phyloP scores from a whole-genome alignment of 2,797 vertebrate genomes.

The Coranthus polyacanthus region DNA sequence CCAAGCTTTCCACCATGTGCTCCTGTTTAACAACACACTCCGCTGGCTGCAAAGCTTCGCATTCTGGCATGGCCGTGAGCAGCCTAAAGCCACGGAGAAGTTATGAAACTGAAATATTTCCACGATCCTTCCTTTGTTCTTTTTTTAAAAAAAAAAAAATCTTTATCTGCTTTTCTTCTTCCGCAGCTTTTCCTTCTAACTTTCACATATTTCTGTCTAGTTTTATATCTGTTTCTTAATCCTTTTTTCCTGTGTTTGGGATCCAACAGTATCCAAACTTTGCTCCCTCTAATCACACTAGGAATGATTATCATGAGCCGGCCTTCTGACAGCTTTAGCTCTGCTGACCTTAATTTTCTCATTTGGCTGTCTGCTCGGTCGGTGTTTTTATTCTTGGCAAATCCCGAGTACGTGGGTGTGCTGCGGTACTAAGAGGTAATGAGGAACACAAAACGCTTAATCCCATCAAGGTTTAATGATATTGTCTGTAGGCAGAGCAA shows the following conservation, averaged over 20 bases:
- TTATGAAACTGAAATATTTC: constrained; percentile 63
- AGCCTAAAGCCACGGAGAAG: constrained; percentile 30
- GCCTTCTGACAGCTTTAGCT: constrained; percentile 24
- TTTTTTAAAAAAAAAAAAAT: no score
- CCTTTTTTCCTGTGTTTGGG: constrained; percentile 7
- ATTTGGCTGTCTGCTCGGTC: constrained; percentile 28
- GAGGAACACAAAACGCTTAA: constrained; percentile 16
- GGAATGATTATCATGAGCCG: constrained; percentile 27
- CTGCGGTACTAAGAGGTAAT: constrained; percentile 24
- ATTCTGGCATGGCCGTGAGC: constrained; percentile 36
- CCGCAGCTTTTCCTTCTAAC: background rate
- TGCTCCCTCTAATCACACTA: constrained; percentile 14
- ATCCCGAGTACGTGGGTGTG: constrained; percentile 34
- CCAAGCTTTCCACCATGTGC: constrained; percentile 48
- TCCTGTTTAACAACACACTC: constrained; percentile 42
- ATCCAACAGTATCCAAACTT: background rate
- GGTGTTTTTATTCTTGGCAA: constrained; percentile 36
- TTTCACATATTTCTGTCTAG: background rate
- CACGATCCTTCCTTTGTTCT: constrained; percentile 56
- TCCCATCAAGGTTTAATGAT: constrained; percentile 30
- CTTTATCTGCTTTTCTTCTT: constrained; percentile 30
- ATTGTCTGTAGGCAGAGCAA: constrained; percentile 22
- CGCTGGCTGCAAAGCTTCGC: constrained; percentile 25
- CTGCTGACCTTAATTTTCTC: constrained; percentile 37
- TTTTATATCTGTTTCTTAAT: background rate